phyloP scores from a whole-genome alignment of 2,888 invertebrate genomes.

The Polyploca ridens region DNA sequence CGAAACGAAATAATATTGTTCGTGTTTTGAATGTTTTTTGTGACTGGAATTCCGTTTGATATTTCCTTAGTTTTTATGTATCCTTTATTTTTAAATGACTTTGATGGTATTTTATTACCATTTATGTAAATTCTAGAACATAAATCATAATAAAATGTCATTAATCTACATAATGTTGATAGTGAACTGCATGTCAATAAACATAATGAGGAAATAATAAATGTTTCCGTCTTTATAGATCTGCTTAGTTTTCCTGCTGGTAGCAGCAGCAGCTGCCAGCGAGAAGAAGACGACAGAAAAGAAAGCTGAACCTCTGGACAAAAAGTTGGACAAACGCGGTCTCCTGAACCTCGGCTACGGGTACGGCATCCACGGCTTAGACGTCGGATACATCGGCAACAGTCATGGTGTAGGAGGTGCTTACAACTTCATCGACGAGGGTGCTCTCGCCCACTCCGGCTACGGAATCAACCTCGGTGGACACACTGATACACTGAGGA shows the following conservation, averaged over 20 bases:
- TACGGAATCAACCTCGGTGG: constrained; percentile 67
- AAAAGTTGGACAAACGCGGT: constrained; percentile 93
- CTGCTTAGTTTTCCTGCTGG: constrained; percentile 90
- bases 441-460: constrained; percentile 47
- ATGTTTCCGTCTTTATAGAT: constrained; percentile 77
- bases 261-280: constrained; percentile 89
- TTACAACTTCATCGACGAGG: constrained; percentile 70
- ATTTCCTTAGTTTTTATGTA: background rate
- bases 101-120: background rate
- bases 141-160: constrained; percentile 2
- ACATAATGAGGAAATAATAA: constrained; percentile 6
- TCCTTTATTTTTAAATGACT: background rate
- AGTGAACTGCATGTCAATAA: background rate
- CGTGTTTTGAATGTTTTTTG: background rate
- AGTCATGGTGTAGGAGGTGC: constrained; percentile 85
- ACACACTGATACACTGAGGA: constrained; percentile 84
- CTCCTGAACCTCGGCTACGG: constrained; percentile 92
- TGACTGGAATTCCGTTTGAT: background rate
- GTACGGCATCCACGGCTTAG: constrained; percentile 90
- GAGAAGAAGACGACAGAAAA: constrained; percentile 85
- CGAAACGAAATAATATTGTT: background rate
- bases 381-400: constrained; percentile 88
- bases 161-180: background rate
- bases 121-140: background rate
- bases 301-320: constrained; percentile 86